A percentile compares a stretch with the other conserved stretches of the same genome.
Evolutionary conservation across 1,140 invertebrate genomes (phyloP).

Genomic region (Bombus confusus): DNA sequence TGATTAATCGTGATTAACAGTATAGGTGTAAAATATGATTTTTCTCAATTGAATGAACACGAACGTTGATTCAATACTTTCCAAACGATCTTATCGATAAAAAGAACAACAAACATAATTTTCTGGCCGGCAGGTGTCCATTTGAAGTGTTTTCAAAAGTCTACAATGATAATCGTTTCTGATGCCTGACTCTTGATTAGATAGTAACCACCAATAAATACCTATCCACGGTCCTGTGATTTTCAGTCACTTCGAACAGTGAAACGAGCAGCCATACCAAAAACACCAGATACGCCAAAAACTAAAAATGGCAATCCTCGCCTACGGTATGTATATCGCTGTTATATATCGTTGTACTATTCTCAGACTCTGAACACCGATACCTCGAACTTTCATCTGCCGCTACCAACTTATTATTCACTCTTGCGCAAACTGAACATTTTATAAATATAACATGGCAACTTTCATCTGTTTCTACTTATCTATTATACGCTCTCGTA

Average conservation of each 20-base stretch:
- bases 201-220: constrained; percentile 63
- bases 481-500: not conserved
- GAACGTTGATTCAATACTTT: not conserved
- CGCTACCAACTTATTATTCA: not conserved
- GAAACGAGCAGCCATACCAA: not conserved
- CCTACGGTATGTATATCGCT: constrained; percentile 43
- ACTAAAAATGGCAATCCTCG: constrained; percentile 38
- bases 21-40: no score
- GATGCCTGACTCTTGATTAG: constrained; percentile 58
- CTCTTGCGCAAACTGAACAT: not conserved
- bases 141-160: constrained; percentile 46
- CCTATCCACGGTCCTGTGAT: not conserved
- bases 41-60: not conserved
- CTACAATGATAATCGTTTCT: not conserved
- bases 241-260: not conserved
- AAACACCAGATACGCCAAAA: no score
- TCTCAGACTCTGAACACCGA: not conserved
- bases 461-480: no score
- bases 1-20: not conserved
- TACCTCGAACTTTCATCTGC: no score
- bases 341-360: no score
- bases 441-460: not conserved
- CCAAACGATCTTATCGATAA: not conserved
- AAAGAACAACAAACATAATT: not conserved
- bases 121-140: constrained; percentile 18